Percentiles rank a stretch among this genome's conserved stretches.
Conservation (phyloP, 2,113 vertebrate species). For the Labeo rohita region DNA sequence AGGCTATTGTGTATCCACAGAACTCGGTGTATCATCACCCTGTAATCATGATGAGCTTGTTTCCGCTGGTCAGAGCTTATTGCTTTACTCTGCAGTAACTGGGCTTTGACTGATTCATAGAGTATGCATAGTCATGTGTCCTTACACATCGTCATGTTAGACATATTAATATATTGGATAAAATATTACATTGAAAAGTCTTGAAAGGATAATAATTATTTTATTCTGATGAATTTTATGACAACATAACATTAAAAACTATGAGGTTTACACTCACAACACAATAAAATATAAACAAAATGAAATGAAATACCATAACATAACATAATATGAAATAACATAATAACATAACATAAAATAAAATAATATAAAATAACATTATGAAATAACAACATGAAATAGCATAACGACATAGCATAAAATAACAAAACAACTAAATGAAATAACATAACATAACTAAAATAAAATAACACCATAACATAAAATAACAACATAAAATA, state of each 20-base stretch:
- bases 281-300: not conserved
- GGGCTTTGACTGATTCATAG: not conserved
- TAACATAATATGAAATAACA: too few species aligned
- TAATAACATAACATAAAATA: too few species aligned
- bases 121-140: not conserved
- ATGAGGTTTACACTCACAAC: not conserved
- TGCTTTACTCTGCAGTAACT: constrained; percentile 12
- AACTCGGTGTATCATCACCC: constrained; percentile 27
- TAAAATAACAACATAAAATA: too few species aligned
- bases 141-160: not conserved
- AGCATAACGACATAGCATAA: too few species aligned
- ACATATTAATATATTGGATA: not conserved
- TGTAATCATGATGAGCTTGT: constrained; percentile 21
- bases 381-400: too few species aligned
- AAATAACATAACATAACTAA: too few species aligned
- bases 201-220: too few species aligned
- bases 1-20: constrained; percentile 24
- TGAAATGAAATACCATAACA: too few species aligned
- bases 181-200: not conserved
- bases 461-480: too few species aligned
- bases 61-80: constrained; percentile 4
- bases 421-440: too few species aligned
- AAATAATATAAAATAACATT: too few species aligned
- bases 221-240: too few species aligned
- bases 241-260: not conserved